Conservation (phyloP, 1,140 invertebrate genomes). For the Argopecten irradians region DNA sequence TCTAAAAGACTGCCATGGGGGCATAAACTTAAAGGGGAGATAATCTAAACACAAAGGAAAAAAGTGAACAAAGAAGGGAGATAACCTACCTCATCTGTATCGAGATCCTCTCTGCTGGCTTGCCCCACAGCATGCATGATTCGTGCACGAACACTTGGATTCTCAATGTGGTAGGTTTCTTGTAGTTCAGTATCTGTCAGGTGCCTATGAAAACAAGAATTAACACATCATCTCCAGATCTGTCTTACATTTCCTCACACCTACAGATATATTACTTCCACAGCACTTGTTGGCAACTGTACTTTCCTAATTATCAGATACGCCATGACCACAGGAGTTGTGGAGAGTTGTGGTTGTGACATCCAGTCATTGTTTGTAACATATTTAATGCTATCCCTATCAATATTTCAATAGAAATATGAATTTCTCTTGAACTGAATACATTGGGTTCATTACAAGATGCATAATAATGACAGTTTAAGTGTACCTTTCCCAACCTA, state of each 20-base stretch:
- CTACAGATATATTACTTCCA: neutral
- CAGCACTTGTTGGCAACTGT: neutral
- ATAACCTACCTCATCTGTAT: conserved; percentile 64
- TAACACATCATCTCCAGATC: neutral
- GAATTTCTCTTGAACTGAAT: too few relatives aligned
- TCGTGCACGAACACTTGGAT: conserved; percentile 53
- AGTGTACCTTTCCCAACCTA: too few relatives aligned
- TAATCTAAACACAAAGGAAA: too few relatives aligned
- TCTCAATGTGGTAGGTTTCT: conserved; percentile 63
- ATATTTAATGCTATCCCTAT: too few relatives aligned
- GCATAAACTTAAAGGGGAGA: too few relatives aligned
- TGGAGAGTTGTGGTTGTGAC: neutral
- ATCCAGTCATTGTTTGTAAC: neutral
- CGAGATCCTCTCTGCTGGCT: conserved; percentile 62
- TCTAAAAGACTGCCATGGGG: too few relatives aligned
- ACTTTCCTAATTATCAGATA: neutral
- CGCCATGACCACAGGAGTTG: neutral
- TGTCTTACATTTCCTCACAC: neutral
- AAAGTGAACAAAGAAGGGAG: too few relatives aligned
- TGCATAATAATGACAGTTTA: too few relatives aligned
- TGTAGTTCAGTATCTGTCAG: conserved; percentile 63
- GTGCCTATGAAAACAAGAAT: conserved; percentile 49
- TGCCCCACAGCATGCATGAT: conserved; percentile 62
- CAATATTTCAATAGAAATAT: too few relatives aligned
- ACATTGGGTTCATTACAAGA: too few relatives aligned